Conservation (phyloP, 2,888 invertebrate genomes). For the Monochamus alternatus region DNA sequence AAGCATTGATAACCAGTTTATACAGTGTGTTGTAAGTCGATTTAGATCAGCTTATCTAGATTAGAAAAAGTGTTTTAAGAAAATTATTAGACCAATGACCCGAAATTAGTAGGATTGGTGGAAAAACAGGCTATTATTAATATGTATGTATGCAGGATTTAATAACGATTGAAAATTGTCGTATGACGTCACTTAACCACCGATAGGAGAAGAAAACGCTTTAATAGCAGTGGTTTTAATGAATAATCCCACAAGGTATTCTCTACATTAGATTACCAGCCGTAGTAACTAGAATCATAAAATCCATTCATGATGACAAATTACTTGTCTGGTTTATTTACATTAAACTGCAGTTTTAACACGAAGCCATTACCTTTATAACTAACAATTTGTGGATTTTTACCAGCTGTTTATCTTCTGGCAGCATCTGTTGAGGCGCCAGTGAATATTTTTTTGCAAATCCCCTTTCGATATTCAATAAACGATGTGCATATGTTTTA, state of each 20-base stretch:
- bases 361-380: conserved; percentile 45
- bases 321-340: conserved; percentile 43
- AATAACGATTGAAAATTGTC: conserved; percentile 17
- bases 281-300: conserved; percentile 24
- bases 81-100: no score
- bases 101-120: no score
- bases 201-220: conserved; percentile 21
- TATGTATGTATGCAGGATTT: conserved; percentile 7
- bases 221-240: conserved; percentile 30
- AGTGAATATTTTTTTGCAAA: conserved; percentile 9
- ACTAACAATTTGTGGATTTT: conserved; percentile 28
- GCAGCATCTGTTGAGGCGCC: conserved; percentile 22
- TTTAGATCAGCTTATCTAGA: no score
- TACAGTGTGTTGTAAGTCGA: no score
- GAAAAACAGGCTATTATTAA: conserved; percentile 6
- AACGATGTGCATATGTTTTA: no score
- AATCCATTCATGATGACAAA: conserved; percentile 44
- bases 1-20: neutral
- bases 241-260: conserved; percentile 13
- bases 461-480: no score
- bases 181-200: conserved; percentile 29
- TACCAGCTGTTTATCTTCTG: conserved; percentile 23
- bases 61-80: no score
- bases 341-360: conserved; percentile 47
- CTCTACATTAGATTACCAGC: conserved; percentile 30